These are phyloP conservation scores for Nansenia antarctica DNA, from an alignment of 2,113 vertebrate species.

Conservation along the genomic window DNA sequence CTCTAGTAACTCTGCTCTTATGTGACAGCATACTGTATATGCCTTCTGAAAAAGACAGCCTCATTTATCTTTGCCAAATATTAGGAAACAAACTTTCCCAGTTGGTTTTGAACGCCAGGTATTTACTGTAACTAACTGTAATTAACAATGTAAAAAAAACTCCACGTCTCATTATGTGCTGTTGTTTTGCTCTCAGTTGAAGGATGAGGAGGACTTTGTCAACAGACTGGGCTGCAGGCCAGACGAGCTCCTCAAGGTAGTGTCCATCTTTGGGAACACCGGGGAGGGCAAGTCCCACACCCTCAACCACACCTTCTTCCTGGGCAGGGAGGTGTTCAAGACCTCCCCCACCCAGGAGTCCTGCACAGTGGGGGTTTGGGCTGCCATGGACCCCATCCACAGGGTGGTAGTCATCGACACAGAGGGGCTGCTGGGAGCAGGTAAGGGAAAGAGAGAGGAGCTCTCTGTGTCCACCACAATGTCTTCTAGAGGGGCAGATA, in stretches of 20 bases:
- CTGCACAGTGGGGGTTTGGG: conserved; percentile 97
- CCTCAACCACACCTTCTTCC: conserved; percentile 97
- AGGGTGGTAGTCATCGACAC: conserved; percentile 93
- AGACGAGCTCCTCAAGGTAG: conserved; percentile 95
- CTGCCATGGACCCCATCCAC: conserved; percentile 91
- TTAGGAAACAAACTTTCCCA: too few species aligned
- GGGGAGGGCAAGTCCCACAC: conserved; percentile 98
- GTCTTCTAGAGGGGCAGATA: background rate
- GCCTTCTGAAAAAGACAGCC: too few species aligned
- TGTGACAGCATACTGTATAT: too few species aligned
- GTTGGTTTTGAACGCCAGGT: too few species aligned
- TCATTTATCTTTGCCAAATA: too few species aligned
- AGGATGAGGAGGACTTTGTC: conserved; percentile 91
- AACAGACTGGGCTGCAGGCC: conserved; percentile 84
- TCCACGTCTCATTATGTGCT: background rate
- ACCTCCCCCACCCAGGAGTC: conserved; percentile 97
- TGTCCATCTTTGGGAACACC: conserved; percentile 98
- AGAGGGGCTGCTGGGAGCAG: conserved; percentile 92
- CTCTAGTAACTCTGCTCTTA: too few species aligned
- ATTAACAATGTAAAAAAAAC: too few species aligned
- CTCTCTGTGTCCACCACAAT: background rate
- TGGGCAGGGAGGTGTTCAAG: conserved; percentile 95
- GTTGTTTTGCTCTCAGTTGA: conserved; percentile 76
- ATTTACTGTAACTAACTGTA: too few species aligned
- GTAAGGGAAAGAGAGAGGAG: conserved; percentile 36